Base-by-base conservation (phyloP, 1,140 invertebrate species). In the Brachionus sp. region DNA sequence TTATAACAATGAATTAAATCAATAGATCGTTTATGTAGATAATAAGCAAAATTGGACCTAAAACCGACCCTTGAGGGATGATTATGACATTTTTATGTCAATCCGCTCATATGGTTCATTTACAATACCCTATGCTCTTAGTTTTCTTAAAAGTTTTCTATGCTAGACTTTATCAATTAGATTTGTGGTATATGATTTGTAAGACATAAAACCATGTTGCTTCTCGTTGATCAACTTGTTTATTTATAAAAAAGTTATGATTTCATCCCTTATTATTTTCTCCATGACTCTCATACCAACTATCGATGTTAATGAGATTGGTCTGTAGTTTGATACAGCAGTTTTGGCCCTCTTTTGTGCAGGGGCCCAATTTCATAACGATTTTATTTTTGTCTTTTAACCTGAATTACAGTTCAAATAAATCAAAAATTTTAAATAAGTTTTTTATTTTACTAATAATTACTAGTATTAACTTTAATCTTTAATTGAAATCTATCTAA, bases 111-210 rank as follows among this genome's bases (percentile, higher is more conserved):
- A 25, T 25, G 23, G 7, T 64, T 64, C 62, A 64, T 29, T 29
- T 25, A 64, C 5, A 29, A 64, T 64, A 23, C 62, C n/a, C 10
- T 64, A 64, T 29, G 62, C 62, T 64, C 23, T 25, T 19, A 64
- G 23, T 25, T 64, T 64, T 25, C 2, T 29, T 29, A 64, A 83
- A n/a, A n/a, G 33, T 37, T 33, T 39, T 42, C 33, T 35, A 50
- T 68, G 80, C n/a, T 29, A 68, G 2, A 83, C 80, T 25, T 68
- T 83, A 19, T 83, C 80, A 68, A 83, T 29, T 9, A 66, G 39
- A 23, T 83, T 57, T 5, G 62, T 64, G 10, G 42, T 12, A 44
- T 29, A 64, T 19, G 80, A 83, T 70, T 66, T 57, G 2, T 62
- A 33, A 12, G 25, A 6, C 42, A 66, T 68, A 70, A 64, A 83